Conservation (phyloP, 92 coral and sea anemone genomes). For the Epizoanthus ramosus region DNA sequence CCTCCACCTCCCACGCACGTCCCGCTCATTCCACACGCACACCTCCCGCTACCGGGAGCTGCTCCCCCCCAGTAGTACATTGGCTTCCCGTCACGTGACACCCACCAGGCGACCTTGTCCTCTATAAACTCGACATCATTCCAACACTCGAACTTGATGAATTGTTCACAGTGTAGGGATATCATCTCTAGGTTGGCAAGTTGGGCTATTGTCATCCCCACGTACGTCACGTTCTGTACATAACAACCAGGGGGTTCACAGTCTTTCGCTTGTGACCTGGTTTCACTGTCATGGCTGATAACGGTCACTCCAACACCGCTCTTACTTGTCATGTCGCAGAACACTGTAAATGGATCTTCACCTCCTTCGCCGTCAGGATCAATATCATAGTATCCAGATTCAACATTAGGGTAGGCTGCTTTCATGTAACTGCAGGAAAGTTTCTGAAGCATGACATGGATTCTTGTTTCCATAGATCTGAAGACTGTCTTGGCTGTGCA, state of each 20-base stretch:
- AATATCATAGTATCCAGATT: slow-evolving; percentile 18
- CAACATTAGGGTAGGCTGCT: neutral
- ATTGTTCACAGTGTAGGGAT: slow-evolving; percentile 24
- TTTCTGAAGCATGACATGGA: neutral
- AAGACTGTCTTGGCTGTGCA: neutral
- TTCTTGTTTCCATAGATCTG: neutral
- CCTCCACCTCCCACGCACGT: slow-evolving; percentile 20
- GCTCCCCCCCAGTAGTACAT: slow-evolving; percentile 44
- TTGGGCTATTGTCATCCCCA: neutral
- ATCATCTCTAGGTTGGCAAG: neutral
- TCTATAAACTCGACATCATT: neutral
- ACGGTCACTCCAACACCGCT: slow-evolving; percentile 25
- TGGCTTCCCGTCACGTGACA: slow-evolving; percentile 17
- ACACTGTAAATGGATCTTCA: slow-evolving; percentile 26
- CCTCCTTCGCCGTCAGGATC: slow-evolving; percentile 39
- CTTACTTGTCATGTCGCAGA: slow-evolving; percentile 43
- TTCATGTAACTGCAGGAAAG: neutral
- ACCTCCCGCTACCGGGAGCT: slow-evolving; percentile 22
- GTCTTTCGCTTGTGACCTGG: neutral
- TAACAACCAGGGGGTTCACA: neutral
- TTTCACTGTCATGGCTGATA: slow-evolving; percentile 47
- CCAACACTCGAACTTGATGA: neutral
- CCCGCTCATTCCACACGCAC: slow-evolving; percentile 15
- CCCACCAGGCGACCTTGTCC: slow-evolving; percentile 11
- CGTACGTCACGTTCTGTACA: slow-evolving; percentile 5